Percentiles rank a stretch among this genome's conserved stretches.
Evolutionary conservation across 2,888 invertebrate genomes (phyloP).

Genomic region (Maniola hyperantus): DNA sequence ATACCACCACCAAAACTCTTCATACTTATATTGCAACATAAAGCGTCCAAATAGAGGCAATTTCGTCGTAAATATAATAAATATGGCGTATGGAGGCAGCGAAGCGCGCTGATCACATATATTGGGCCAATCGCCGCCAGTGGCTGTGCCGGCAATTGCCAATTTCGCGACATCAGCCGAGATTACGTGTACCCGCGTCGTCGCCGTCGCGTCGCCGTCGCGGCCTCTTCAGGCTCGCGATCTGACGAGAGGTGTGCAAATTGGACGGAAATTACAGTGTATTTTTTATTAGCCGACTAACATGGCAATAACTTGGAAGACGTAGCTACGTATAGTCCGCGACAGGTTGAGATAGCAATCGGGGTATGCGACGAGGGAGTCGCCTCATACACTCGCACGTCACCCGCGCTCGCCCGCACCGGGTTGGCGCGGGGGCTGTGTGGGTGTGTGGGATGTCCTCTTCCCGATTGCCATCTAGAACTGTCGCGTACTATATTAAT

Average conservation of each 20-base stretch:
- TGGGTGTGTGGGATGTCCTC: no score
- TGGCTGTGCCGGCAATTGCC: constrained; percentile 56
- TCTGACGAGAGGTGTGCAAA: constrained; percentile 21
- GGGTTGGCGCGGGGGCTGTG: no score
- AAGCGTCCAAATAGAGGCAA: constrained; percentile 15
- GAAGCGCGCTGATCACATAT: constrained; percentile 34
- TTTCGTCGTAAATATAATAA: constrained; percentile 37
- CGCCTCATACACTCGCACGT: no score
- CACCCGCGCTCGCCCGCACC: no score
- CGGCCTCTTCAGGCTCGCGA: constrained; percentile 24
- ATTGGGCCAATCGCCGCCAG: constrained; percentile 47
- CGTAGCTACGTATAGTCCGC: not conserved
- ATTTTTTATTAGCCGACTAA: constrained; percentile 1
- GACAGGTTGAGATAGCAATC: no score
- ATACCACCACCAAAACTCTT: not conserved
- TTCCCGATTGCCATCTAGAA: no score
- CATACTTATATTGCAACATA: constrained; percentile 29
- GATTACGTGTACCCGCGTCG: constrained; percentile 38
- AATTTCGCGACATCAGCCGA: constrained; percentile 52
- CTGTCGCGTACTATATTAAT: no score
- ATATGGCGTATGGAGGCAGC: constrained; percentile 31
- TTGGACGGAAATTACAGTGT: constrained; percentile 26
- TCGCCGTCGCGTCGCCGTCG: not conserved
- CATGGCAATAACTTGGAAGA: not conserved
- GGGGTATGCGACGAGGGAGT: no score